Percentiles rank a stretch among this genome's conserved stretches.
Evolutionary conservation across 2,113 vertebrate species (phyloP).

Genomic region (Amphiprion ocellaris): DNA sequence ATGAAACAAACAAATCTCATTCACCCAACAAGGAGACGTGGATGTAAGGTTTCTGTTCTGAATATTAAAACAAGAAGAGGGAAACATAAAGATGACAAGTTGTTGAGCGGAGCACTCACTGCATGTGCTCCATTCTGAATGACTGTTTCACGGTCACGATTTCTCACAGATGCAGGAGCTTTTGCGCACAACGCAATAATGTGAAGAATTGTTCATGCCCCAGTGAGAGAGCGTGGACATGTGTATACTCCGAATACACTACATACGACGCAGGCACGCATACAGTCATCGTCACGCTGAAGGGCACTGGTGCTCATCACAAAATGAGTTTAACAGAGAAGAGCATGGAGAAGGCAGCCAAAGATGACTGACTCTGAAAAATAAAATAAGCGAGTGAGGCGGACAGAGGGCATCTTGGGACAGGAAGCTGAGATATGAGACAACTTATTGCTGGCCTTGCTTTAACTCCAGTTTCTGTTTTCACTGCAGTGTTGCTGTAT

Average conservation of each 20-base stretch:
- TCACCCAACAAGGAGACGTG: slow-evolving; percentile 25
- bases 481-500: slow-evolving; percentile 29
- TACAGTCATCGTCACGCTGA: slow-evolving; percentile 39
- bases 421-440: slow-evolving; percentile 54
- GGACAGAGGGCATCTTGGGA: slow-evolving; percentile 56
- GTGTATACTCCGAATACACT: slow-evolving; percentile 6
- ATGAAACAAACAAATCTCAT: slow-evolving; percentile 45
- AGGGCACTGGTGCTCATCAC: slow-evolving; percentile 46
- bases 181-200: slow-evolving; percentile 46
- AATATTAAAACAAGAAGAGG: slow-evolving; percentile 47
- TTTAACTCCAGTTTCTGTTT: slow-evolving; percentile 45
- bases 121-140: slow-evolving; percentile 59
- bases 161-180: slow-evolving; percentile 45
- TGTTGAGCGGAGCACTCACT: slow-evolving; percentile 40
- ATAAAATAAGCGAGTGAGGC: slow-evolving; percentile 41
- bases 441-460: slow-evolving; percentile 52
- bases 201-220: slow-evolving; percentile 53
- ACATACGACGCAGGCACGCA: slow-evolving; percentile 3
- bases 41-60: slow-evolving; percentile 49
- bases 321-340: slow-evolving; percentile 49
- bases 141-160: slow-evolving; percentile 33
- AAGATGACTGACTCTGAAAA: slow-evolving; percentile 45
- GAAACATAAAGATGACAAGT: slow-evolving; percentile 65
- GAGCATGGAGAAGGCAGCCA: slow-evolving; percentile 5
- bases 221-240: slow-evolving; percentile 16